These are phyloP conservation scores for Diorhabda sublineata DNA, from an alignment of 1,140 invertebrate genomes.

Conservation along the genomic window DNA sequence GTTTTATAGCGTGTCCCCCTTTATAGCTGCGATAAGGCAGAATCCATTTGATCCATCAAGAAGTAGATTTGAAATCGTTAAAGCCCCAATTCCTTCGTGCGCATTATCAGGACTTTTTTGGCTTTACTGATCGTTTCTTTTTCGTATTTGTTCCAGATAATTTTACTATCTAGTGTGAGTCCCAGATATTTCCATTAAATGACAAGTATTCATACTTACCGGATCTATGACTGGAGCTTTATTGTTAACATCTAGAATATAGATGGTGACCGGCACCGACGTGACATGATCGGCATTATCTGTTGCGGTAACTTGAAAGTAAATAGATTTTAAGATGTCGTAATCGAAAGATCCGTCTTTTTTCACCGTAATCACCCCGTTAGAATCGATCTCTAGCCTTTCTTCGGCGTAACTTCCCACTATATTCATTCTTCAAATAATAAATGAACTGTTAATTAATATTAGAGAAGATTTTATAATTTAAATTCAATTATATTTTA, in stretches of 20 bases:
- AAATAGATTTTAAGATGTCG: conserved; percentile 52
- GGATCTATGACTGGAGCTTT: conserved; percentile 51
- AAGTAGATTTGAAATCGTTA: too few species aligned
- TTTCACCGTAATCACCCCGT: conserved; percentile 50
- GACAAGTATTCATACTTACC: conserved; percentile 35
- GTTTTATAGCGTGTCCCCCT: too few species aligned
- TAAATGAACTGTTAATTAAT: background rate
- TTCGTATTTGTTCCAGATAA: too few species aligned
- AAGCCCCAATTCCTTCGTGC: too few species aligned
- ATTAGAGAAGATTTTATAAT: background rate
- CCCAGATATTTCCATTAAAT: too few species aligned
- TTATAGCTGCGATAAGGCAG: too few species aligned
- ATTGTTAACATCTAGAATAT: conserved; percentile 56
- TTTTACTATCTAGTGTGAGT: too few species aligned
- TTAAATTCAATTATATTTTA: too few species aligned
- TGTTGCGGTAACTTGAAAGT: conserved; percentile 51
- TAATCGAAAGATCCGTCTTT: conserved; percentile 54
- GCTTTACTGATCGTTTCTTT: too few species aligned
- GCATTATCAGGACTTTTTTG: too few species aligned
- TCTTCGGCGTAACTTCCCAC: background rate
- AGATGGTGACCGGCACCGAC: conserved; percentile 52
- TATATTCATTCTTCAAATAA: background rate
- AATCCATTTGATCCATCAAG: too few species aligned
- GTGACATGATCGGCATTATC: conserved; percentile 51
- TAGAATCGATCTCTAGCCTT: conserved; percentile 46